Conservation (phyloP, 1,140 invertebrate genomes). For the Potamilus streckersoni region DNA sequence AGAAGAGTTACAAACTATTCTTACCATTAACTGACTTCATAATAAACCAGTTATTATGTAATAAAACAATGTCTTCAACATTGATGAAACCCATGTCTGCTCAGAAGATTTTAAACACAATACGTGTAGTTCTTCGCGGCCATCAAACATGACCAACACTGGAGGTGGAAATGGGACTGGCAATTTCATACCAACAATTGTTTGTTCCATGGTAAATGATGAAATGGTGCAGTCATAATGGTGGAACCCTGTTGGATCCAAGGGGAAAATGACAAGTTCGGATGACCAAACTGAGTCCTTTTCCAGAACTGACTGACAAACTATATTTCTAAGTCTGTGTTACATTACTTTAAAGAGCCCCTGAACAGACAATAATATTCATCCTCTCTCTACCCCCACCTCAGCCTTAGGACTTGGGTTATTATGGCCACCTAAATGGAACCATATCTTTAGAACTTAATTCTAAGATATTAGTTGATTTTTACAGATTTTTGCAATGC, state of each 20-base stretch:
- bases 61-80: constrained; percentile 34
- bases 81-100: constrained; percentile 65
- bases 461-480: too few relatives aligned
- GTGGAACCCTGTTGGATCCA: constrained; percentile 60
- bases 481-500: too few relatives aligned
- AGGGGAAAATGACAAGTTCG: constrained; percentile 62
- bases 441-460: neutral
- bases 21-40: constrained; percentile 11
- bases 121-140: constrained; percentile 10
- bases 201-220: constrained; percentile 43
- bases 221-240: constrained; percentile 57
- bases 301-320: constrained; percentile 68
- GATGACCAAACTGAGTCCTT: constrained; percentile 66
- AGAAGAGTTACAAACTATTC: too few relatives aligned
- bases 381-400: constrained; percentile 39
- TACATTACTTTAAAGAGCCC: constrained; percentile 25
- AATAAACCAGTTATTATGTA: constrained; percentile 42
- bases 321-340: constrained; percentile 60
- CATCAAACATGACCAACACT: constrained; percentile 39
- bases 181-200: constrained; percentile 47
- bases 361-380: constrained; percentile 37
- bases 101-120: neutral
- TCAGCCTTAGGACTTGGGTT: constrained; percentile 22
- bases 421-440: constrained; percentile 39
- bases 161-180: constrained; percentile 41